phyloP scores from a whole-genome alignment of 2,888 invertebrate genomes.

The Eremobia ochroleuca region DNA sequence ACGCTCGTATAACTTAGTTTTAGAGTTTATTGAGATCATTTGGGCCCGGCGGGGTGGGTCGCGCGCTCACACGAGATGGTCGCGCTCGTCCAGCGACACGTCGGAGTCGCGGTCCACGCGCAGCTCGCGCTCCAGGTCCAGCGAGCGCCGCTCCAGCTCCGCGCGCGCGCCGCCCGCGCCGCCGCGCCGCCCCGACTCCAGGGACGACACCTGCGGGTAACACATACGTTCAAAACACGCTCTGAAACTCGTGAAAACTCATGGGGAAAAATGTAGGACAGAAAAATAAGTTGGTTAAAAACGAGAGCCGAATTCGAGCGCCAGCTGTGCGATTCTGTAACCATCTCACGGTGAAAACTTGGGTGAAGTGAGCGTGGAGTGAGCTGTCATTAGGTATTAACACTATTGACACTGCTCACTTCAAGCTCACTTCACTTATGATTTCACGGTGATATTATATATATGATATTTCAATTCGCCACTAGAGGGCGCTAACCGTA shows the following conservation, averaged over 20 bases:
- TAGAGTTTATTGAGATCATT: constrained; percentile 90
- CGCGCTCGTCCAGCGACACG: constrained; percentile 87
- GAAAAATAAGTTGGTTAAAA: too few species aligned
- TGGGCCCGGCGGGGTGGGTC: constrained; percentile 35
- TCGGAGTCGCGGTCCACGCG: constrained; percentile 86
- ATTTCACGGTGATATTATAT: too few species aligned
- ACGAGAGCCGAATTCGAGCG: too few species aligned
- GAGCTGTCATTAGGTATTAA: too few species aligned
- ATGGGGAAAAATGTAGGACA: not conserved
- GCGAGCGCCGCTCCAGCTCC: constrained; percentile 88
- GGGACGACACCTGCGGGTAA: constrained; percentile 83
- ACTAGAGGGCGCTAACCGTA: too few species aligned
- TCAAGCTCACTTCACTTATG: too few species aligned
- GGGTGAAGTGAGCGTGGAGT: too few species aligned
- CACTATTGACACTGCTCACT: too few species aligned
- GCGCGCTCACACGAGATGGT: constrained; percentile 82
- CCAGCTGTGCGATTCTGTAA: too few species aligned
- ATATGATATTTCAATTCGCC: too few species aligned
- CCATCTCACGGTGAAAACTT: too few species aligned
- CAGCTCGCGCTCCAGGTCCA: constrained; percentile 89
- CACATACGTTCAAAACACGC: not conserved
- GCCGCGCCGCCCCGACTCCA: constrained; percentile 82
- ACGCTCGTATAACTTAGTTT: constrained; percentile 84
- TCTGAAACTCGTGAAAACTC: not conserved
- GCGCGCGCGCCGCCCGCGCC: constrained; percentile 77